Evolutionary conservation across 2,797 vertebrate genomes (phyloP).

Genomic region (Gallirallus australis): DNA sequence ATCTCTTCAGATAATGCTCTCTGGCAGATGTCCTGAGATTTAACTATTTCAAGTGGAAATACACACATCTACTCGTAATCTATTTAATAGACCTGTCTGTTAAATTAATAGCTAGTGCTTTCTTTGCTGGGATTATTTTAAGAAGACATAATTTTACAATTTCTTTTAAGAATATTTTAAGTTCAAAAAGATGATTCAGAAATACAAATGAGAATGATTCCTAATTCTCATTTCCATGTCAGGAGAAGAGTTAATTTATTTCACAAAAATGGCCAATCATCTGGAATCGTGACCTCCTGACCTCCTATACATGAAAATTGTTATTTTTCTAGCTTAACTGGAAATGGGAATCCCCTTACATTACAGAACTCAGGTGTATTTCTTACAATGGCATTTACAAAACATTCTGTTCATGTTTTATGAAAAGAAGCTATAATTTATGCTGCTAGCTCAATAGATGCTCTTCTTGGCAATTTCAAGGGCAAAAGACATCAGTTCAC

Average conservation of each 20-base stretch:
- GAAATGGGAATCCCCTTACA: background rate
- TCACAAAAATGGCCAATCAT: background rate
- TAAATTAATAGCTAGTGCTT: background rate
- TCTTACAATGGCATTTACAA: background rate
- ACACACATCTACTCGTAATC: rapidly evolving
- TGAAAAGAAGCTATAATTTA: background rate
- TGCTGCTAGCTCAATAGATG: background rate
- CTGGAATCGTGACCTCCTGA: background rate
- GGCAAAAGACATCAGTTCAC: background rate
- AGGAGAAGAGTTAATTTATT: background rate
- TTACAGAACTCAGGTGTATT: background rate
- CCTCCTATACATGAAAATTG: background rate
- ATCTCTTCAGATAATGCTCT: background rate
- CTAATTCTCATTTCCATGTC: background rate
- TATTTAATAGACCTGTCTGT: background rate
- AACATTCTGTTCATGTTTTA: background rate
- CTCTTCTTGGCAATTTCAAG: background rate
- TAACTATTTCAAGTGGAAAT: background rate
- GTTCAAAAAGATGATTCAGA: background rate
- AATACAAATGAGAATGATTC: background rate
- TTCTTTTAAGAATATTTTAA: background rate
- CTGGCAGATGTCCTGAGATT: background rate
- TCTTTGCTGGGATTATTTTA: background rate
- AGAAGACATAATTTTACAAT: background rate
- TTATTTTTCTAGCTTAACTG: background rate